A percentile compares a stretch with the other conserved stretches of the same genome.
These are phyloP conservation scores for Poecile atricapillus DNA, from an alignment of 2,113 vertebrate species.

Conservation along the genomic window DNA sequence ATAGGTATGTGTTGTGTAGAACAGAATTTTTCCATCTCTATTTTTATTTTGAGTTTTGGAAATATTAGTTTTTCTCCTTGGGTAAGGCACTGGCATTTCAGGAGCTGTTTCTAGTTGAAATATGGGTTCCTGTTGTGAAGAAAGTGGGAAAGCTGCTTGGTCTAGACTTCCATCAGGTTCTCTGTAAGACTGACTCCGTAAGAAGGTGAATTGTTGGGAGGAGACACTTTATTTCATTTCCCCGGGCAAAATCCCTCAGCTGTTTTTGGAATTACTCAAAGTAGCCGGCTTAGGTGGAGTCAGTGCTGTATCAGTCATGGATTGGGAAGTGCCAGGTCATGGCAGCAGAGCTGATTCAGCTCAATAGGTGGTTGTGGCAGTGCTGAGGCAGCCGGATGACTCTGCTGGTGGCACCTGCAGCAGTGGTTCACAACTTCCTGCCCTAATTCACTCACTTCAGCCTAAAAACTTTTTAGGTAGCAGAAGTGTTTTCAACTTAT, in stretches of 20 bases:
- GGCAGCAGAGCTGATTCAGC: neutral
- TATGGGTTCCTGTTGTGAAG: neutral
- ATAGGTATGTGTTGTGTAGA: neutral
- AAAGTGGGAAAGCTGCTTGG: neutral
- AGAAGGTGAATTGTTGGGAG: neutral
- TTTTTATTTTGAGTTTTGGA: neutral
- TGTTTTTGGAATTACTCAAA: neutral
- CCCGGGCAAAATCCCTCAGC: neutral
- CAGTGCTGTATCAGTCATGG: neutral
- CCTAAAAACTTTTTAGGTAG: neutral
- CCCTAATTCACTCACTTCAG: neutral
- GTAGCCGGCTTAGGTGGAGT: neutral
- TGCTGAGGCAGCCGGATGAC: neutral
- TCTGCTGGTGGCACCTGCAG: neutral
- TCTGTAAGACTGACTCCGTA: neutral
- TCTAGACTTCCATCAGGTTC: neutral
- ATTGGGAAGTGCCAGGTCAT: neutral
- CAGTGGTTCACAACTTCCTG: fast-evolving
- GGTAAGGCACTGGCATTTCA: neutral
- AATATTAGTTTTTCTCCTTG: neutral
- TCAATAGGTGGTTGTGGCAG: fast-evolving
- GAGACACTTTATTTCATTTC: neutral
- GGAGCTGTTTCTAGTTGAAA: neutral
- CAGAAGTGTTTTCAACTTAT: neutral
- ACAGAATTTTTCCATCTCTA: neutral